Base-by-base conservation (phyloP, 2,888 invertebrate genomes). In the Synergus itoensis region DNA sequence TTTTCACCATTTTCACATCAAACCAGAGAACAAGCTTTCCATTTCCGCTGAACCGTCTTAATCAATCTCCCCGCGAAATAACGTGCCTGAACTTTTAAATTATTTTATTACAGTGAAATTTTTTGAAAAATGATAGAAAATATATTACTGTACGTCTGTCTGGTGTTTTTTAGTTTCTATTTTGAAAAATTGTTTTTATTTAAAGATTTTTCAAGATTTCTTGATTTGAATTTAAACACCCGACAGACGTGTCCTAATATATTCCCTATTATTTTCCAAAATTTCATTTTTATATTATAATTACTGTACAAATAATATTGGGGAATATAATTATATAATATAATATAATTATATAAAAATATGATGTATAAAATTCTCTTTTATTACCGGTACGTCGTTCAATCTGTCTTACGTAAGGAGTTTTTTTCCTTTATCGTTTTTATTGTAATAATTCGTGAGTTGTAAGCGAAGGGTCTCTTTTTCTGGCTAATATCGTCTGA, bases 1-100 rank as follows among this genome's bases (percentile, higher is more conserved):
- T 77, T 67, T 67, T 73, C 67, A 64, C 75, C 78, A 76, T 76
- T 18, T 75, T 77, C 80, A 79, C 81, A 83, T 84, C 82, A 81
- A 84, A 84, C 60, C 73, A 73, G 73, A 73, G 53, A 73, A 16
- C n/a, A 73, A 21, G 45, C 28, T 40, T 73, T 53, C 48, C 12
- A 18, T 48, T 48, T 69, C 16, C 48, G 16, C 21, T 28, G 8
- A 48, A 21, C 11, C 16, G 43, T 5, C 28, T 18, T 21, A 7
- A 7, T 7, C 21, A 3, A 69, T 48, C 21, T 12, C 45, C 18
- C 18, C 45, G 48, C n/a, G 48, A 48, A 16, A n/a, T 16, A 48
- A 36, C 36, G n/a, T 48, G 18, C 2, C 57, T 9, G 16, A 1
- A 48, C 14, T 48, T 48, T 48, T 48, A 5, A 48, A 16, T 48